phyloP scores from a whole-genome alignment of 1,140 invertebrate species.

The Drosophila gunungcola region DNA sequence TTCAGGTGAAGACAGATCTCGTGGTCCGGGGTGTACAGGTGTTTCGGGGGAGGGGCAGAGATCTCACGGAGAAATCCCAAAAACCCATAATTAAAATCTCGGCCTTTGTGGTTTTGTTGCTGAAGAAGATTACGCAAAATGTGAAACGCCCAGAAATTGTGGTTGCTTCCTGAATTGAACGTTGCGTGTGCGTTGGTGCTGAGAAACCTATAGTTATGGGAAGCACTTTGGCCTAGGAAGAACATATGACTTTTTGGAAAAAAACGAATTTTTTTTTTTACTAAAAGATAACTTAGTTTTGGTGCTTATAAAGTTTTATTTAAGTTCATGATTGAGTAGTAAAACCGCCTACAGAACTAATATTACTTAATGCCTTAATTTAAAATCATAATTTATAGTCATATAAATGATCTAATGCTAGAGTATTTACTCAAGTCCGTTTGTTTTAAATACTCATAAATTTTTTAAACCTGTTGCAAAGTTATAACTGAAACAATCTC shows the following conservation, averaged over 20 bases:
- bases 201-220: constrained; percentile 20
- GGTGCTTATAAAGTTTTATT: neutral
- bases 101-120: constrained; percentile 64
- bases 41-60: constrained; percentile 8
- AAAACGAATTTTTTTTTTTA: constrained; percentile 5
- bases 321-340: neutral
- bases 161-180: constrained; percentile 50
- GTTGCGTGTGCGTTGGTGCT: constrained; percentile 8
- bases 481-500: neutral
- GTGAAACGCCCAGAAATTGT: constrained; percentile 56
- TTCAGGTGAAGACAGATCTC: constrained; percentile 25
- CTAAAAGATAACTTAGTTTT: neutral
- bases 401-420: no score
- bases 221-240: constrained; percentile 10
- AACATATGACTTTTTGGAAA: neutral
- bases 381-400: no score
- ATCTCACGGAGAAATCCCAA: constrained; percentile 9
- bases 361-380: no score
- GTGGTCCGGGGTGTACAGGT: constrained; percentile 7
- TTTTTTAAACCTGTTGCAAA: no score
- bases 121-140: constrained; percentile 69
- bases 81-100: constrained; percentile 74
- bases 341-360: no score
- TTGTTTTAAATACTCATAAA: neutral
- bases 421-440: no score